These are phyloP conservation scores for Notarius quadriscutis DNA, from an alignment of 2,113 vertebrate species.

Conservation along the genomic window DNA sequence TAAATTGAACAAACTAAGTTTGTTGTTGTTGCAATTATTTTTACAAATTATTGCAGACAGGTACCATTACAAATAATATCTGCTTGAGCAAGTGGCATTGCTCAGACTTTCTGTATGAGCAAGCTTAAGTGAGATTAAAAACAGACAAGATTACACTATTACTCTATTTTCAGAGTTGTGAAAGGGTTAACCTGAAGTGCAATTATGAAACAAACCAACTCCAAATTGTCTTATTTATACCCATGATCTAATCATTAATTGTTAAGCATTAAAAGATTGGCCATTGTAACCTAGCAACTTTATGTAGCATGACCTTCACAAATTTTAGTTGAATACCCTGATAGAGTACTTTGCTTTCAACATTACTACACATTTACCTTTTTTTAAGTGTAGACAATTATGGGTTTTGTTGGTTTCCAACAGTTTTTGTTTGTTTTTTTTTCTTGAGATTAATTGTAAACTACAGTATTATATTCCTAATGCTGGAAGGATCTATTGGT, in stretches of 20 bases:
- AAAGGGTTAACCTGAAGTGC: neutral
- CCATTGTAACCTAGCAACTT: neutral
- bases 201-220: neutral
- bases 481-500: neutral
- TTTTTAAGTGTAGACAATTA: neutral
- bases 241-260: neutral
- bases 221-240: neutral
- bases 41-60: neutral
- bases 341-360: neutral
- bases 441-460: neutral
- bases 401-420: neutral
- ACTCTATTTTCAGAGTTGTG: neutral
- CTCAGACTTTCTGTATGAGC: neutral
- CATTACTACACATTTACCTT: neutral
- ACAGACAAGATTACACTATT: neutral
- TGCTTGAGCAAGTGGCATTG: neutral
- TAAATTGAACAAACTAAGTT: neutral
- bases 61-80: neutral
- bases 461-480: neutral
- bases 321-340: neutral
- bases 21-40: neutral
- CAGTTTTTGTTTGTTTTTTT: neutral
- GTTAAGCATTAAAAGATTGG: neutral
- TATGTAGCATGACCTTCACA: neutral
- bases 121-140: neutral